Percentiles rank a stretch among this genome's conserved stretches.
These are phyloP conservation scores for Hoplias malabaricus DNA, from an alignment of 2,113 vertebrate genomes.

Conservation along the genomic window DNA sequence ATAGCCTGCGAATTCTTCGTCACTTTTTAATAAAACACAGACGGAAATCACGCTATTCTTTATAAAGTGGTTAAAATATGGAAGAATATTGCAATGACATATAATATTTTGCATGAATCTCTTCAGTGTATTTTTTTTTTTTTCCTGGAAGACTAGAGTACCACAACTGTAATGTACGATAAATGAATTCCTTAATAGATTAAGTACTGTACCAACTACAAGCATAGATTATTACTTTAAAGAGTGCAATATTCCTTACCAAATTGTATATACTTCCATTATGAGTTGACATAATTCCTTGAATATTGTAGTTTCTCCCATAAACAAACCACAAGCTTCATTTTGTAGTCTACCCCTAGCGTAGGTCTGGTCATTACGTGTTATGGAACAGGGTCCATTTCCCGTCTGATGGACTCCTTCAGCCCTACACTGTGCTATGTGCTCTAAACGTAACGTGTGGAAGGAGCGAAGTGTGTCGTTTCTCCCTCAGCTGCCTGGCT, in stretches of 20 bases:
- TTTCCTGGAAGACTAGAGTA: conserved; percentile 46
- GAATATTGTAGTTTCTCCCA: conserved; percentile 6
- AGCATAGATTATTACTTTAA: conserved; percentile 45
- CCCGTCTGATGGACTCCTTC: neutral
- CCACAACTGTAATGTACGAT: conserved; percentile 40
- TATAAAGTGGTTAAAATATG: conserved; percentile 42
- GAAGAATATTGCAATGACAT: conserved; percentile 41
- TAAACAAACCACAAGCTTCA: neutral
- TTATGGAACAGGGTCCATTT: neutral
- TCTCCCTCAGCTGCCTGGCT: conserved; percentile 7
- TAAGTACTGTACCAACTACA: conserved; percentile 40
- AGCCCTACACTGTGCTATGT: neutral
- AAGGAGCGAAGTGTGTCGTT: neutral
- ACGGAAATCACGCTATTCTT: conserved; percentile 8
- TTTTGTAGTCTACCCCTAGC: neutral
- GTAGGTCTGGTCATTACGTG: neutral
- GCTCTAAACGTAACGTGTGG: conserved; percentile 7
- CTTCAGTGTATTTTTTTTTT: conserved; percentile 23
- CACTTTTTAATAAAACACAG: conserved; percentile 34
- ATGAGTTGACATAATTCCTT: conserved; percentile 6
- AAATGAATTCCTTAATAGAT: conserved; percentile 20
- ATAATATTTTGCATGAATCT: conserved; percentile 37
- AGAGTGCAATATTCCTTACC: conserved; percentile 40
- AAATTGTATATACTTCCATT: conserved; percentile 25
- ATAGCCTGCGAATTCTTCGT: conserved; percentile 21